Evolutionary conservation across 2,797 vertebrate genomes (phyloP), one percentile per base, ranked within the genome.

Genomic region (Remorina albescens): DNA sequence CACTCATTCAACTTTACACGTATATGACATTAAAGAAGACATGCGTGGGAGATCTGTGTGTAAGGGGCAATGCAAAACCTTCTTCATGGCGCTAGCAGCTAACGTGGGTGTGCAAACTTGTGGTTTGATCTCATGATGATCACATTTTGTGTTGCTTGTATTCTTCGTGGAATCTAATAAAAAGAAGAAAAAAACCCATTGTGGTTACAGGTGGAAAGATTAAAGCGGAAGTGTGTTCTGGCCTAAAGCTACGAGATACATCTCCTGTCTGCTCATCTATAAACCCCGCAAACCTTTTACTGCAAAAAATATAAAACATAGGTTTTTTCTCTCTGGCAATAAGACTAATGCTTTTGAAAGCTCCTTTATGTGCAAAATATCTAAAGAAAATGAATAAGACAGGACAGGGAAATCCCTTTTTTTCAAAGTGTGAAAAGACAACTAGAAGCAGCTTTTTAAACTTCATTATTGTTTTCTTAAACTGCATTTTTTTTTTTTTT

Each of bases 121-220:
- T 44, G 28, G 68, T 61, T 65, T 65, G n/a, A 13, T 25, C 23
- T 56, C 49, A 69, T 18, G n/a, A 36, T 21, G 32, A 50, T 58
- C 18, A 60, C 73, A 51, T 30, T 46, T 28, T 18, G 10, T 34
- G 0, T 25, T 10, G 12, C 3, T 49, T 30, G 34, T 5, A 47
- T 50, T 13, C 19, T 32, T 9, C 3, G 1, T 39, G 6, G 19
- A 46, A 46, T 44, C 12, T 13, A 23, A 47, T 0, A 30, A 0
- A 61, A 26, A 28, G 58, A 25, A 21, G 21, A 41, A 18, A 28
- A 26, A 41, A 30, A 30, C 11, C 9, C 49, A 16, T 1, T 16
- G 44, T 50, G 44, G n/a, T 55, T n/a, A 12, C 34, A 18, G 3
- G n/a, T 18, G 15, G 2, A 21, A 15, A 9, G 5, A 28, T 39